Base-by-base conservation (phyloP, 2,113 vertebrate genomes). In the Plestiodon gilberti region DNA sequence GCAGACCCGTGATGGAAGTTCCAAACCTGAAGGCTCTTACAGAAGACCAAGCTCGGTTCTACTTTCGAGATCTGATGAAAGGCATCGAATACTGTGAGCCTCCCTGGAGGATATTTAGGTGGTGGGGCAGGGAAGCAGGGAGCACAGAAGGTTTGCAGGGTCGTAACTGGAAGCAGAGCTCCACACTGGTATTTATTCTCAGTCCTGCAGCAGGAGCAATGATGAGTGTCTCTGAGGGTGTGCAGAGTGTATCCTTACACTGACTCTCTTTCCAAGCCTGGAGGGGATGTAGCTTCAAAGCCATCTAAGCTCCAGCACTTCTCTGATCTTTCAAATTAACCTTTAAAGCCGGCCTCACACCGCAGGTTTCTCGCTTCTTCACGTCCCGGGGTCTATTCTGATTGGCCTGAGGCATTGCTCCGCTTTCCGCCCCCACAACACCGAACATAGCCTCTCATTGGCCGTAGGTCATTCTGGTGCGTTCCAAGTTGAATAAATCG, bases 1-100 rank as follows among this genome's bases (percentile, higher is more conserved):
- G 33, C 93, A 99, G 99, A 79, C 97, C 98, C 0, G 99, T 99
- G 95, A 99, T 99, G 98, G 99, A 99, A 95, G 97, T 99, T 79
- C 99, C 99, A 38, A 97, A 98, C 61, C 95, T 98, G 89, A 99
- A 98, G 90, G 97, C 97, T 1, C 97, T 99, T 69, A 98, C 98
- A 0, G 99, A 99, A 93, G 98, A 99, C 91, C 98, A 99, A 95
- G 98, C 98, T 55, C 98, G 98, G 2, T 99, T 99, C 95, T 99
- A 99, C 96, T 99, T 99, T 96, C 98, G 98, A 93, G 99, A 99
- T 93, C 96, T 99, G 89, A 98, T 99, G 94, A 98, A 98, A 95
- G 99, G 99, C 96, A 99, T 99, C 2, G 98, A 99, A 93, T 99
- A 98, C 90, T 93, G 99, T 99, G 94, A 99, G 98, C 43, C 0